A percentile compares a stretch with the other conserved stretches of the same genome.
phyloP scores from a whole-genome alignment of 2,888 invertebrate species.

The Entomobrya multifasciata region DNA sequence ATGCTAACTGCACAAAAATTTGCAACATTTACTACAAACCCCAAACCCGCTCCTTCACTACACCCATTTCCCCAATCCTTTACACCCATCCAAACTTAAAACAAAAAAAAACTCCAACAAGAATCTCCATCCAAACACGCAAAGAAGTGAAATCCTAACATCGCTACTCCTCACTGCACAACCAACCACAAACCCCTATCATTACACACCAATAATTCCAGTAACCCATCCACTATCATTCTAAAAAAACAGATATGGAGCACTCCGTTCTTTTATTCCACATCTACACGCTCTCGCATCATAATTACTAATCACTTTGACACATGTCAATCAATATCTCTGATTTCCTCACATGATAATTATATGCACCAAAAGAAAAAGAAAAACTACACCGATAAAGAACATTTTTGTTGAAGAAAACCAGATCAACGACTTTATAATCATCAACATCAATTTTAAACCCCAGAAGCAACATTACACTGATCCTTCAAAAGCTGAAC shows the following conservation, averaged over 20 bases:
- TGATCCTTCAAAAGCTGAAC: slow-evolving; percentile 49
- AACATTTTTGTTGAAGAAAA: slow-evolving; percentile 4
- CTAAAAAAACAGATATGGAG: slow-evolving; percentile 42
- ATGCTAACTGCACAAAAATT: too few relatives aligned
- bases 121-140: slow-evolving; percentile 36
- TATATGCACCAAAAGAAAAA: background rate
- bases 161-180: slow-evolving; percentile 35
- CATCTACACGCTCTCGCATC: slow-evolving; percentile 37
- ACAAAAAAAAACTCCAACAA: background rate
- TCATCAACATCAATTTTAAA: background rate
- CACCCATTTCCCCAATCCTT: background rate
- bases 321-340: slow-evolving; percentile 72
- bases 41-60: background rate
- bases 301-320: slow-evolving; percentile 72
- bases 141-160: background rate
- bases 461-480: slow-evolving; percentile 11
- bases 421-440: background rate
- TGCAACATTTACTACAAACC: background rate
- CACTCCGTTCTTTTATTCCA: too few relatives aligned
- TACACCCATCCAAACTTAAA: background rate
- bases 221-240: too few relatives aligned
- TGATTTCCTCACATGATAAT: slow-evolving; percentile 38
- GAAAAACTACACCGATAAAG: background rate
- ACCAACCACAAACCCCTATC: slow-evolving; percentile 23
- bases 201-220: slow-evolving; percentile 38